phyloP scores from a whole-genome alignment of 2,797 vertebrate genomes.

The Muscicapa striata region DNA sequence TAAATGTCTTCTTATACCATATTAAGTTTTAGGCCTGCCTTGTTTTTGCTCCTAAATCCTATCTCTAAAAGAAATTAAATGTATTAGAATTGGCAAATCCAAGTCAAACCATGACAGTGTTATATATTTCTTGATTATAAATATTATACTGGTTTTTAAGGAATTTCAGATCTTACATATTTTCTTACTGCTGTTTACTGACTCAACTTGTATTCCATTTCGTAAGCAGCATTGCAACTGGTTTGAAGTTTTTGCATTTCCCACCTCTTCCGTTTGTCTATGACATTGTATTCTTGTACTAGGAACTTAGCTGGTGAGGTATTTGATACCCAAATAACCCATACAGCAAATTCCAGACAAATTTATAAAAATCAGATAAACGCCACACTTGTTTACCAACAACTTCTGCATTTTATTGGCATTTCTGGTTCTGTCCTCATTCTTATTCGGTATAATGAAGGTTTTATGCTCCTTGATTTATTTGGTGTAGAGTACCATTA shows the following conservation, averaged over 20 bases:
- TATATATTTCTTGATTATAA: constrained; percentile 21
- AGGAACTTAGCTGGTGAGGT: not conserved
- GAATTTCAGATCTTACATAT: not conserved
- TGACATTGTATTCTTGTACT: not conserved
- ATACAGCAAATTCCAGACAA: not conserved
- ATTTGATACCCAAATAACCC: not conserved
- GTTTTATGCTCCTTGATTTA: constrained; percentile 54
- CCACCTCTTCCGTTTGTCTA: not conserved
- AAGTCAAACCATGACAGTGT: not conserved
- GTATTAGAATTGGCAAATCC: too few relatives aligned
- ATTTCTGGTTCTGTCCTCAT: constrained; percentile 25
- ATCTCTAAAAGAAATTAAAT: too few relatives aligned
- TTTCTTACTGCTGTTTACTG: not conserved
- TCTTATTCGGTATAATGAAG: constrained; percentile 23
- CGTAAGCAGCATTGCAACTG: not conserved
- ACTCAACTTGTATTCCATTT: not conserved
- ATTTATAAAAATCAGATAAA: constrained; percentile 31
- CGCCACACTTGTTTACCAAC: not conserved
- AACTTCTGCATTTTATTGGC: constrained; percentile 15
- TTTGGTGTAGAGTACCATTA: not conserved
- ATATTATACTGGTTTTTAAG: not conserved
- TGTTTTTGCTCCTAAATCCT: too few relatives aligned
- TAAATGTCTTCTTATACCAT: too few relatives aligned
- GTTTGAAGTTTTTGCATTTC: not conserved
- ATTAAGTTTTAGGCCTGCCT: too few relatives aligned